phyloP scores from a whole-genome alignment of 2,797 vertebrate species.

The Pseudomugil tenellus region DNA sequence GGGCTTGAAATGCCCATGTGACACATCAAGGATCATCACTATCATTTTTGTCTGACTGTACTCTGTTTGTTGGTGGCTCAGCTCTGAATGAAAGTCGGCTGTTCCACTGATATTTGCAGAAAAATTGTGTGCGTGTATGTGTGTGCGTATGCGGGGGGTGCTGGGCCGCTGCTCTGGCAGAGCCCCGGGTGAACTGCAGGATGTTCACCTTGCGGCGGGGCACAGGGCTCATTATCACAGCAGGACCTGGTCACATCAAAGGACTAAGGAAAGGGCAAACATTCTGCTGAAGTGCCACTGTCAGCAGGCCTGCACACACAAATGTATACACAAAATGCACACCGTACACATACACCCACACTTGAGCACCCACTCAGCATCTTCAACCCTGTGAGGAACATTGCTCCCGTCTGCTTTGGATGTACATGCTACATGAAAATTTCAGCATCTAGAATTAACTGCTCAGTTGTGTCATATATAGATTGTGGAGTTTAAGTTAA shows the following conservation, averaged over 20 bases:
- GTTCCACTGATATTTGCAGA: slow-evolving; percentile 35
- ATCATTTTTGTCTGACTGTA: slow-evolving; percentile 13
- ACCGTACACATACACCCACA: slow-evolving; percentile 59
- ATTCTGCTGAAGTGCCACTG: slow-evolving; percentile 86
- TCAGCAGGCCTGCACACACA: slow-evolving; percentile 73
- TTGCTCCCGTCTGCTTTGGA: slow-evolving; percentile 21
- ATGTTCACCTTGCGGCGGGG: slow-evolving; percentile 82
- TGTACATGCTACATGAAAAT: slow-evolving; percentile 14
- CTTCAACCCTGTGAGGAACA: slow-evolving; percentile 45
- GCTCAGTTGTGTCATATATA: slow-evolving; percentile 2
- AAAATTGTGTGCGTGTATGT: not conserved
- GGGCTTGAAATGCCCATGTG: slow-evolving; percentile 1
- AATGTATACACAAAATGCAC: slow-evolving; percentile 56
- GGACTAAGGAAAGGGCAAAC: slow-evolving; percentile 89
- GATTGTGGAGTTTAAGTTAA: not conserved
- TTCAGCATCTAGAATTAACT: not conserved
- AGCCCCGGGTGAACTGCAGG: slow-evolving; percentile 72
- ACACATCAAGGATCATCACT: slow-evolving; percentile 1
- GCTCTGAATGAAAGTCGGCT: slow-evolving; percentile 39
- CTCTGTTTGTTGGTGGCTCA: slow-evolving; percentile 39
- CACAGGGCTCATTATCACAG: slow-evolving; percentile 86
- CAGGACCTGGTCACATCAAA: slow-evolving; percentile 91
- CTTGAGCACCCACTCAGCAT: slow-evolving; percentile 44
- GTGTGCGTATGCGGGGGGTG: slow-evolving; percentile 43
- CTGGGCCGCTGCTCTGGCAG: slow-evolving; percentile 71